Conservation (phyloP, 35 echinoderm and acorn worm species). For the Heliocidaris erythrogramma region DNA sequence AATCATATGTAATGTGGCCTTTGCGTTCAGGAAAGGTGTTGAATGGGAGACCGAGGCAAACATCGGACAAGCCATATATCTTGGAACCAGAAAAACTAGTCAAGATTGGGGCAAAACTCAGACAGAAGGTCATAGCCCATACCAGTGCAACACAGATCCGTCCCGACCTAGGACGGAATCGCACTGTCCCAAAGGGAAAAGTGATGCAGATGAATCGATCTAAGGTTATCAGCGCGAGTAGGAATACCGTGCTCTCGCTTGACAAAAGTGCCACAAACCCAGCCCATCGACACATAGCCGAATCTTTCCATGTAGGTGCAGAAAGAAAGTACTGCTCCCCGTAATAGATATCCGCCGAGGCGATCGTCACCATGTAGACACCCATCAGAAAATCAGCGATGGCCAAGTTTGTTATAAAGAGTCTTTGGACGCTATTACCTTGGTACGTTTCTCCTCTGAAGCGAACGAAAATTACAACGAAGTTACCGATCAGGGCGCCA, state of each 20-base stretch:
- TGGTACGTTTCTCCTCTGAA: neutral
- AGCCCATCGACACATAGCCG: constrained; percentile 50
- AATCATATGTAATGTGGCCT: neutral
- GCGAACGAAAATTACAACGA: constrained; percentile 66
- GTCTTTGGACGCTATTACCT: constrained; percentile 43
- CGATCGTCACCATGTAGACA: constrained; percentile 68
- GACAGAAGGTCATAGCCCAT: constrained; percentile 44
- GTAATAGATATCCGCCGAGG: constrained; percentile 61
- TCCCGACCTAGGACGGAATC: constrained; percentile 56
- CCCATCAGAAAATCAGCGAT: constrained; percentile 78
- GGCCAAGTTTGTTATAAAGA: constrained; percentile 67
- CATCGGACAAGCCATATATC: constrained; percentile 74
- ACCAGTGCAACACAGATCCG: constrained; percentile 28
- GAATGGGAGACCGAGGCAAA: constrained; percentile 71
- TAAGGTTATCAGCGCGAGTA: constrained; percentile 63
- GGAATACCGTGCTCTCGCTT: constrained; percentile 66
- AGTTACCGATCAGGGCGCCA: constrained; percentile 68
- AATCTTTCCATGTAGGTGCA: constrained; percentile 50
- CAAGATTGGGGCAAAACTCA: constrained; percentile 55
- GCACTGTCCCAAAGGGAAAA: constrained; percentile 69
- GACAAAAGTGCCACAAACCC: constrained; percentile 70
- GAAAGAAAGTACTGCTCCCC: constrained; percentile 60
- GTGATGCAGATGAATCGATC: constrained; percentile 73
- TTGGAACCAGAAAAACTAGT: constrained; percentile 5
- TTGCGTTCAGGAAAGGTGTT: constrained; percentile 23